Conservation (phyloP, 1,140 invertebrate genomes). For the Meloidogyne exigua region DNA sequence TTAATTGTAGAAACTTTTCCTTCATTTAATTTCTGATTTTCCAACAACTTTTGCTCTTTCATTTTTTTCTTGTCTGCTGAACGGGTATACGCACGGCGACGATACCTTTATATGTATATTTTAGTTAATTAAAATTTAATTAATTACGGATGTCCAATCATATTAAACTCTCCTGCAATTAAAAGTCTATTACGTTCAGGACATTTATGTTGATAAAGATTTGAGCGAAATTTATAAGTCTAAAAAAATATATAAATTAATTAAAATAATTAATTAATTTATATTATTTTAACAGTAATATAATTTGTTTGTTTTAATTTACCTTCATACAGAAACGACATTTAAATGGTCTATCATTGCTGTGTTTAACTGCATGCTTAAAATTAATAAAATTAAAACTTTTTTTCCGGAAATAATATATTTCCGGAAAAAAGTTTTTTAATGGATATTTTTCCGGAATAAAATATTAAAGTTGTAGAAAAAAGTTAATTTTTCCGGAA, state of each 20-base stretch:
- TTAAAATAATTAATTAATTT: not conserved
- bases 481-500: no score
- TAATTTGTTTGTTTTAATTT: not conserved
- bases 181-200: slow-evolving; percentile 34
- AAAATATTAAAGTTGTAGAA: no score
- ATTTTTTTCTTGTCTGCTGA: slow-evolving; percentile 9
- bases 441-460: no score
- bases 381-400: not conserved
- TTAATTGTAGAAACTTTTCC: no score
- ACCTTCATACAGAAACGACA: slow-evolving; percentile 62
- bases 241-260: slow-evolving; percentile 24
- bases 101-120: not conserved
- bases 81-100: slow-evolving; percentile 18
- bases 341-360: slow-evolving; percentile 62
- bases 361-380: slow-evolving; percentile 61
- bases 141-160: slow-evolving; percentile 26
- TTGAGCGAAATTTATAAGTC: slow-evolving; percentile 64
- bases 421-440: no score
- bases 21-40: not conserved
- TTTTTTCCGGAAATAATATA: no score
- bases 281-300: no score
- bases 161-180: slow-evolving; percentile 13
- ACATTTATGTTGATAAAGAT: slow-evolving; percentile 55
- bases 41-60: not conserved
- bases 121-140: not conserved